These are phyloP conservation scores for Trissoscelio sp. DNA, from an alignment of 2,888 invertebrate species.

Conservation along the genomic window DNA sequence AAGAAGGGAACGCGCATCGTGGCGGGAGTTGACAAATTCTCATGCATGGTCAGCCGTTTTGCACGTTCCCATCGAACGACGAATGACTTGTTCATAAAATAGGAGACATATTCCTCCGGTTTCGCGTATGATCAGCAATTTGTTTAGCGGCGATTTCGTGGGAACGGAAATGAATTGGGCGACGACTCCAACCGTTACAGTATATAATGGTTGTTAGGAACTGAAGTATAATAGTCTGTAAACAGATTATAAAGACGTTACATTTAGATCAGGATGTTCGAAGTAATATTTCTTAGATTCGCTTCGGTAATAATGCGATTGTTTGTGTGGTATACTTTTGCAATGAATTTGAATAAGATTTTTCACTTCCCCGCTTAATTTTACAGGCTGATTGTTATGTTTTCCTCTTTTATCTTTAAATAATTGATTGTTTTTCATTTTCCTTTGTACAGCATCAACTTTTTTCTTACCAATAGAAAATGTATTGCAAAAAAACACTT, in stretches of 20 bases:
- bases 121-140: too few species aligned
- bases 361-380: slow-evolving; percentile 46
- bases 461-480: slow-evolving; percentile 5
- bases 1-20: too few species aligned
- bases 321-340: slow-evolving; percentile 36
- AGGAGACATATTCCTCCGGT: too few species aligned
- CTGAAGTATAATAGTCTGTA: slow-evolving; percentile 3
- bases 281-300: slow-evolving; percentile 46
- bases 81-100: too few species aligned
- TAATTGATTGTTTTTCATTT: slow-evolving; percentile 14
- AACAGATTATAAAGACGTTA: not conserved
- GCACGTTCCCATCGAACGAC: too few species aligned
- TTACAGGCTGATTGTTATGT: slow-evolving; percentile 43
- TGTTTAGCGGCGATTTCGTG: too few species aligned
- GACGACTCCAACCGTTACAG: too few species aligned
- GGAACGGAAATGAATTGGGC: too few species aligned
- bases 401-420: slow-evolving; percentile 39
- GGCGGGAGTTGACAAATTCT: too few species aligned
- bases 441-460: slow-evolving; percentile 8
- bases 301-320: slow-evolving; percentile 38
- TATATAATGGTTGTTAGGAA: not conserved
- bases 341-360: slow-evolving; percentile 33
- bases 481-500: slow-evolving; percentile 31
- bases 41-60: too few species aligned
- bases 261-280: slow-evolving; percentile 11